These are phyloP conservation scores for Agrochola litura DNA, from an alignment of 2,888 invertebrate genomes.

Conservation along the genomic window DNA sequence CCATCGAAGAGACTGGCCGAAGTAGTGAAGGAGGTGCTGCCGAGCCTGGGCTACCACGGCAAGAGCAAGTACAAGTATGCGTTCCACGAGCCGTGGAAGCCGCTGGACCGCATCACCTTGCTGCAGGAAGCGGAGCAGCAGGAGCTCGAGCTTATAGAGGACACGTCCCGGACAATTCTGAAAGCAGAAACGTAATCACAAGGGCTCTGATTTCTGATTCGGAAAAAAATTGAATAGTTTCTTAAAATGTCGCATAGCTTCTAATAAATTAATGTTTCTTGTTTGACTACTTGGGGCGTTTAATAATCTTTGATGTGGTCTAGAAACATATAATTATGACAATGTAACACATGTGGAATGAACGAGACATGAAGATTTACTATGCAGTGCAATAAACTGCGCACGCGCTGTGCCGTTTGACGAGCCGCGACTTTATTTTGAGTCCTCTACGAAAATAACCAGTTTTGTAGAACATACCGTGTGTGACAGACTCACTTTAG, in stretches of 20 bases:
- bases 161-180: conserved; percentile 16
- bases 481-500: not conserved
- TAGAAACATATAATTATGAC: not conserved
- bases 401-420: not conserved
- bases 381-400: not conserved
- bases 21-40: conserved; percentile 69
- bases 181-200: conserved; percentile 59
- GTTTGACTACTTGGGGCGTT: conserved; percentile 32
- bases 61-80: conserved; percentile 83
- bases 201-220: conserved; percentile 79
- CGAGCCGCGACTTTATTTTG: not conserved
- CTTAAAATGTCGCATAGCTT: conserved; percentile 71
- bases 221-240: conserved; percentile 39
- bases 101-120: conserved; percentile 80
- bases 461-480: not conserved
- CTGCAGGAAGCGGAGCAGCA: conserved; percentile 82
- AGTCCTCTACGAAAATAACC: not conserved
- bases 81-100: conserved; percentile 87
- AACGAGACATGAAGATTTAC: conserved; percentile 7
- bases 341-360: not conserved
- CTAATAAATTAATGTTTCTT: conserved; percentile 52
- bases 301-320: conserved; percentile 20
- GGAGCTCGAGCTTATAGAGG: conserved; percentile 66
- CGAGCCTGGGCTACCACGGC: conserved; percentile 85
- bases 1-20: conserved; percentile 68